Percentiles rank a stretch among this genome's conserved stretches.
These are phyloP conservation scores for Lordiphosa fenestrarum DNA, from an alignment of 2,888 invertebrate species.

Conservation along the genomic window DNA sequence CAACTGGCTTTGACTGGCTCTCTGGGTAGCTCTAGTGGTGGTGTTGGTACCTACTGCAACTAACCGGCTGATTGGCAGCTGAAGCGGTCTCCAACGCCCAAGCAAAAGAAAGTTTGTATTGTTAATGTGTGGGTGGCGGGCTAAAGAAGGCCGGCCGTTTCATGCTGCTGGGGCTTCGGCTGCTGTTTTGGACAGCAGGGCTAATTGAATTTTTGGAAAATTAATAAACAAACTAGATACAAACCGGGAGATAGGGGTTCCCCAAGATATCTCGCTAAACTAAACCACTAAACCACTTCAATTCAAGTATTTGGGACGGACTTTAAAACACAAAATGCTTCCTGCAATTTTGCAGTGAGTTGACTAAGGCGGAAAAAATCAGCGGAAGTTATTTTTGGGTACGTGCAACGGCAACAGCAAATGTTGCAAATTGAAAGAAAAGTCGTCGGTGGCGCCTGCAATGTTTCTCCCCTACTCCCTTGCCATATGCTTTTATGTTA, in stretches of 20 bases:
- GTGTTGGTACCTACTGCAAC: background rate
- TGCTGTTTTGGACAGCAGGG: slow-evolving; percentile 64
- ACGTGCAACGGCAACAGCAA: slow-evolving; percentile 58
- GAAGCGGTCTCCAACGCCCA: slow-evolving; percentile 8
- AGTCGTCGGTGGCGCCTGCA: slow-evolving; percentile 32
- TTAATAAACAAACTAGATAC: slow-evolving; percentile 43
- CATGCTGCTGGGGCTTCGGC: slow-evolving; percentile 11
- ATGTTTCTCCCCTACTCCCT: background rate
- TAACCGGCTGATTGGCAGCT: slow-evolving; percentile 60
- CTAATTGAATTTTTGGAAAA: slow-evolving; percentile 70
- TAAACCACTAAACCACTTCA: slow-evolving; percentile 24
- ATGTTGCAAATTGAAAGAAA: slow-evolving; percentile 73
- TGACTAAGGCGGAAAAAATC: slow-evolving; percentile 57
- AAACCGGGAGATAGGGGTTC: slow-evolving; percentile 1
- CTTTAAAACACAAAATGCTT: slow-evolving; percentile 59
- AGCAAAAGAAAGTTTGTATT: slow-evolving; percentile 55
- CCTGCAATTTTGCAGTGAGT: slow-evolving; percentile 62
- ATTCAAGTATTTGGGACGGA: background rate
- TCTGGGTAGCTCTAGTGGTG: background rate
- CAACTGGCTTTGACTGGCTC: background rate
- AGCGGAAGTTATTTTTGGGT: slow-evolving; percentile 68
- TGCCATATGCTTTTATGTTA: slow-evolving; percentile 54
- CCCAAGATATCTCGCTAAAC: slow-evolving; percentile 14
- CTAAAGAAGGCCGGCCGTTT: background rate
- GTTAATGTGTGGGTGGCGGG: slow-evolving; percentile 39